Percentiles rank a stretch among this genome's conserved stretches.
These are phyloP conservation scores for Melipona bicolor DNA, from an alignment of 2,888 invertebrate species.

Conservation along the genomic window DNA sequence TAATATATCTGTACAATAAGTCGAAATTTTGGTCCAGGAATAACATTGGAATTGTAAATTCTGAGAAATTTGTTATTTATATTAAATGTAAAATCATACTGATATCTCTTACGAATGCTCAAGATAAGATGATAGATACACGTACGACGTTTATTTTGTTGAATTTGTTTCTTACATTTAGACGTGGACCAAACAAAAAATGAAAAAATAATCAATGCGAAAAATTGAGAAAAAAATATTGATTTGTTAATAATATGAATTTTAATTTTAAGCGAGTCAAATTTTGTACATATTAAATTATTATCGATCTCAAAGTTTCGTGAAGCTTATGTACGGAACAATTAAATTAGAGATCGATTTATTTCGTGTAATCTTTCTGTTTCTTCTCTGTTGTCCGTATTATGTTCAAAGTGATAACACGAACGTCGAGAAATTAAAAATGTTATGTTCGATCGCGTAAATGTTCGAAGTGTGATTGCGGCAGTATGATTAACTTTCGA, in stretches of 20 bases:
- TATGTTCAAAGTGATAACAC: slow-evolving; percentile 61
- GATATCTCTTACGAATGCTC: slow-evolving; percentile 54
- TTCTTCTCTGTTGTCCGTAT: slow-evolving; percentile 59
- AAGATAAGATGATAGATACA: slow-evolving; percentile 49
- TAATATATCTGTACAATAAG: slow-evolving; percentile 72
- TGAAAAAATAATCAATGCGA: slow-evolving; percentile 4
- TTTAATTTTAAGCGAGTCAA: slow-evolving; percentile 76
- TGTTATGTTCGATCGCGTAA: slow-evolving; percentile 64
- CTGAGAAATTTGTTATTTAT: slow-evolving; percentile 67
- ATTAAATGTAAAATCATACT: slow-evolving; percentile 58
- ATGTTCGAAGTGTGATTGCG: slow-evolving; percentile 69
- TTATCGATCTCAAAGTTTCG: slow-evolving; percentile 68
- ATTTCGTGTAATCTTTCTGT: slow-evolving; percentile 43
- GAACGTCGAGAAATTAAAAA: slow-evolving; percentile 61
- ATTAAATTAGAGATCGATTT: slow-evolving; percentile 61
- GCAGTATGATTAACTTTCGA: slow-evolving; percentile 69
- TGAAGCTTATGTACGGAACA: slow-evolving; percentile 41
- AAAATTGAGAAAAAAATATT: slow-evolving; percentile 22
- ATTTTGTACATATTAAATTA: slow-evolving; percentile 81
- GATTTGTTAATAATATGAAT: slow-evolving; percentile 65
- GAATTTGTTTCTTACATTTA: slow-evolving; percentile 59
- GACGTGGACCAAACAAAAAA: slow-evolving; percentile 70
- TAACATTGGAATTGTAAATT: slow-evolving; percentile 77
- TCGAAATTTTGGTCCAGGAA: slow-evolving; percentile 48
- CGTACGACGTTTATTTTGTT: slow-evolving; percentile 46